A percentile compares a stretch with the other conserved stretches of the same genome.
These are phyloP conservation scores for Standfussiana lucernea DNA, from an alignment of 2,888 invertebrate genomes.

Conservation along the genomic window DNA sequence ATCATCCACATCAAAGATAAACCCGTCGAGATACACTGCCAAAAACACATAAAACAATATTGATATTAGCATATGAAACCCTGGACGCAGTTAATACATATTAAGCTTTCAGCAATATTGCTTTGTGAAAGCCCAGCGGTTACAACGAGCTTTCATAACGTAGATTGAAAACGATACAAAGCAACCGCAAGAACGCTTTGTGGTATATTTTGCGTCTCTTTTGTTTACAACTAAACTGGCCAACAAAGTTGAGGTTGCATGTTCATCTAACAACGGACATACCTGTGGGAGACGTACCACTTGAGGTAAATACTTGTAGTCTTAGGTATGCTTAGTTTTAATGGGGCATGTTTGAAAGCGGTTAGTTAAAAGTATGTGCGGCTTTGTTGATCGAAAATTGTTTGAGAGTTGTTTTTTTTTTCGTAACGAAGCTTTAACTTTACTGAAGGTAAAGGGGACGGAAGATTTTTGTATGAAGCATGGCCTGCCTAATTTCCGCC, in stretches of 20 bases:
- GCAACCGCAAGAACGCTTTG: constrained; percentile 87
- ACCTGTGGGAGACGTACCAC: constrained; percentile 65
- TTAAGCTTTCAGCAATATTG: constrained; percentile 87
- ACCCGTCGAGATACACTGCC: constrained; percentile 43
- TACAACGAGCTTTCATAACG: constrained; percentile 85
- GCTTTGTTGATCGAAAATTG: constrained; percentile 29
- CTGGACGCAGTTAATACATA: constrained; percentile 80
- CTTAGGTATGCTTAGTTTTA: constrained; percentile 42
- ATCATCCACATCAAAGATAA: constrained; percentile 51
- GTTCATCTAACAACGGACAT: constrained; percentile 76
- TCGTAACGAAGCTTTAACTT: background rate
- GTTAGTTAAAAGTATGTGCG: constrained; percentile 46
- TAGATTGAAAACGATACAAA: constrained; percentile 88
- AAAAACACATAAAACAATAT: constrained; percentile 62
- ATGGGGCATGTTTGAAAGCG: constrained; percentile 39
- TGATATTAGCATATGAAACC: constrained; percentile 64
- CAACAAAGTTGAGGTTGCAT: constrained; percentile 72
- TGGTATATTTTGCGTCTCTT: constrained; percentile 84
- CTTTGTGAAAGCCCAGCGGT: constrained; percentile 84
- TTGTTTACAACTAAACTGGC: constrained; percentile 73
- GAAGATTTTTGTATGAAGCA: no score
- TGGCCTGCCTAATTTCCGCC: no score
- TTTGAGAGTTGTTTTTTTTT: background rate
- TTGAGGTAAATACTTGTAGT: constrained; percentile 42
- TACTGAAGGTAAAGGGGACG: background rate